Percentiles rank a stretch among this genome's conserved stretches.
phyloP scores from a whole-genome alignment of 2,797 vertebrate species.

The Neomorphus geoffroyi region DNA sequence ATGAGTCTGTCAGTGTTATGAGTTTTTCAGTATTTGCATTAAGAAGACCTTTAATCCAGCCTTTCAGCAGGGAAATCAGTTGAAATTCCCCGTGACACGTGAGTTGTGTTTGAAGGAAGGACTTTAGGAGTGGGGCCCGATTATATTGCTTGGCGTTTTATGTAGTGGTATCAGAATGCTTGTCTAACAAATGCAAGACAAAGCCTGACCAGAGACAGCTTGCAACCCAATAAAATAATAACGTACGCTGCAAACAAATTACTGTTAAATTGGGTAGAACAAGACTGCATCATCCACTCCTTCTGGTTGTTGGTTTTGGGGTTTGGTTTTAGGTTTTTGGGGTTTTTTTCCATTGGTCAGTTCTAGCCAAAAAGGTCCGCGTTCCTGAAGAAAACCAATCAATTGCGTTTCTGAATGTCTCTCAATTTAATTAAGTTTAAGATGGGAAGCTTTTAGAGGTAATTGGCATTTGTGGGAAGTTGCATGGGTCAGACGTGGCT shows the following conservation, averaged over 20 bases:
- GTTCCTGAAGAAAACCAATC: slow-evolving; percentile 8
- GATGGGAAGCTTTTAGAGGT: slow-evolving; percentile 49
- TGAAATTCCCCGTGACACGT: slow-evolving; percentile 48
- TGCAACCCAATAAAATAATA: slow-evolving; percentile 41
- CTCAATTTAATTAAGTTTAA: slow-evolving; percentile 48
- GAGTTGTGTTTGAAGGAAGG: slow-evolving; percentile 41
- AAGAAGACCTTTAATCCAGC: slow-evolving; percentile 53
- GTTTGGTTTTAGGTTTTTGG: background rate
- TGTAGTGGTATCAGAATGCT: slow-evolving; percentile 31
- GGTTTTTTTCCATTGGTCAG: background rate
- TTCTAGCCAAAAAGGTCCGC: background rate
- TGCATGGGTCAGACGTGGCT: background rate
- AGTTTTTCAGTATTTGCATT: slow-evolving; percentile 57
- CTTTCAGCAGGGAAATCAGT: slow-evolving; percentile 57
- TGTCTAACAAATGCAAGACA: slow-evolving; percentile 60
- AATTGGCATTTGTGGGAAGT: slow-evolving; percentile 43
- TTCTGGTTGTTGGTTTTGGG: background rate
- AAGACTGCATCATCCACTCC: background rate
- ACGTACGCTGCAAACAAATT: background rate
- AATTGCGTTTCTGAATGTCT: background rate
- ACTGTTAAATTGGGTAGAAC: background rate
- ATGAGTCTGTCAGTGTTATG: slow-evolving; percentile 30
- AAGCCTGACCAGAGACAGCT: slow-evolving; percentile 29
- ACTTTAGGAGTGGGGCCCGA: slow-evolving; percentile 38
- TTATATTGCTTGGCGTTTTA: slow-evolving; percentile 67